phyloP scores from a whole-genome alignment of 2,113 vertebrate species.

The Mixornis gularis region DNA sequence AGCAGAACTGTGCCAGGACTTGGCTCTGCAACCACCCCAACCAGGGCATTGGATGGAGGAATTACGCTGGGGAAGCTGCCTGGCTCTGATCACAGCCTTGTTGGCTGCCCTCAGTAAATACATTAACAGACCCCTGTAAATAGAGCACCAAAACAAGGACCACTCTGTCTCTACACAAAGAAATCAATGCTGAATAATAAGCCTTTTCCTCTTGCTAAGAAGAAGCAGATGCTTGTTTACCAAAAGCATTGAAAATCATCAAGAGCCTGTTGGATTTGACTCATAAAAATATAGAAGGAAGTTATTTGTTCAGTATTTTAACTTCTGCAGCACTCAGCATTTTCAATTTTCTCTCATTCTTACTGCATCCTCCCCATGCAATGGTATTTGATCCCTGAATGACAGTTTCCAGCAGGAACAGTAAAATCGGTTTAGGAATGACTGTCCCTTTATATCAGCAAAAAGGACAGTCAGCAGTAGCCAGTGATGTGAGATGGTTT shows the following conservation, averaged over 20 bases:
- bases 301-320: slow-evolving; percentile 46
- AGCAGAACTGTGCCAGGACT: not conserved
- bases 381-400: not conserved
- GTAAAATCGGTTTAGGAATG: not conserved
- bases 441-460: not conserved
- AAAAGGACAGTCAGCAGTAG: not conserved
- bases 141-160: slow-evolving; percentile 53
- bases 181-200: slow-evolving; percentile 58
- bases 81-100: not conserved
- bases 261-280: slow-evolving; percentile 47
- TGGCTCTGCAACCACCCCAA: not conserved
- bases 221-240: slow-evolving; percentile 66
- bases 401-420: slow-evolving; percentile 25
- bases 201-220: slow-evolving; percentile 59
- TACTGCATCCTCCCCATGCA: not conserved
- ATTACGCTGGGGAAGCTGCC: not conserved
- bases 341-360: slow-evolving; percentile 22
- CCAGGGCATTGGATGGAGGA: not conserved
- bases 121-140: slow-evolving; percentile 30
- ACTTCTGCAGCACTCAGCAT: slow-evolving; percentile 28
- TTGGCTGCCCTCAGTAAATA: slow-evolving; percentile 31
- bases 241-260: slow-evolving; percentile 50
- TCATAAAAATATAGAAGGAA: slow-evolving; percentile 36
- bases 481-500: not conserved
- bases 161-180: slow-evolving; percentile 65